Evolutionary conservation across 1,140 invertebrate genomes (phyloP).

Genomic region (Muscidifurax raptorellus): DNA sequence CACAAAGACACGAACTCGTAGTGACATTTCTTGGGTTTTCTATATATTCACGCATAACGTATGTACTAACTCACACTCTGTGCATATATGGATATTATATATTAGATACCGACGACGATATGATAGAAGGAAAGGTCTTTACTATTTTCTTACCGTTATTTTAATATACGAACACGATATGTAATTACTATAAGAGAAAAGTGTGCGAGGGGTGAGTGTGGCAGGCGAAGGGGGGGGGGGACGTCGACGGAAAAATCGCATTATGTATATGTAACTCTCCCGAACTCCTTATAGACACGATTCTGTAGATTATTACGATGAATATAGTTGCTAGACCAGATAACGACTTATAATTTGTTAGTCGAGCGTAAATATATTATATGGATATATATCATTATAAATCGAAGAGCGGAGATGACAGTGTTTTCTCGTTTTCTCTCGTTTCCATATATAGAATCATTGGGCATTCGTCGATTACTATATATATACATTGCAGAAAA

Average conservation of each 20-base stretch:
- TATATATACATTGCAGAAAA: not conserved
- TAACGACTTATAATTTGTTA: conserved; percentile 35
- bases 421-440: conserved; percentile 9
- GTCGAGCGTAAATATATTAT: conserved; percentile 13
- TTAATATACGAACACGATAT: conserved; percentile 4
- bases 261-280: not conserved
- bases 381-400: not conserved
- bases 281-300: not conserved
- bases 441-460: not conserved
- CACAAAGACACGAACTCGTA: not conserved
- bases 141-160: conserved; percentile 48
- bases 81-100: not conserved
- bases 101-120: not conserved
- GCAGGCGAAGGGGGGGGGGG: not conserved
- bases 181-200: not conserved
- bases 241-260: not conserved
- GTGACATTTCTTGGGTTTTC: not conserved
- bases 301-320: not conserved
- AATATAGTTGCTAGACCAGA: not conserved
- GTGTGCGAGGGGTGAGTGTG: not conserved
- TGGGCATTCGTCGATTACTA: conserved; percentile 24
- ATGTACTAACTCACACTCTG: not conserved
- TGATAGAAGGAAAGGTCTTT: conserved; percentile 4
- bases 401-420: not conserved
- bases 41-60: not conserved